A percentile compares a stretch with the other conserved stretches of the same genome.
These are phyloP conservation scores for Notarius lentiginosus DNA, from an alignment of 2,113 vertebrate species.

Conservation along the genomic window DNA sequence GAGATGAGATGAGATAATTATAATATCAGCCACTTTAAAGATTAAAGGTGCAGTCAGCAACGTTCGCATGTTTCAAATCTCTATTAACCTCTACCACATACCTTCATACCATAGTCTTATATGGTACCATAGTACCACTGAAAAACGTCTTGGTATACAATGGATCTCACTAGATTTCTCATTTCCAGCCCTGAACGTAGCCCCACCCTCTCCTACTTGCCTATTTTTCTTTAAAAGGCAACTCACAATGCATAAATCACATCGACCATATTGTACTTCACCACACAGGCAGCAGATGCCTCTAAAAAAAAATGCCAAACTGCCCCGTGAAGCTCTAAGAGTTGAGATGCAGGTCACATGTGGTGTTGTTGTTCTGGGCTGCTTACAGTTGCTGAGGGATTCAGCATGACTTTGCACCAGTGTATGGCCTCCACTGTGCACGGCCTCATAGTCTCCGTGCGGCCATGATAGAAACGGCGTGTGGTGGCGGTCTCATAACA, in stretches of 20 bases:
- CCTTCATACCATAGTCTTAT: neutral
- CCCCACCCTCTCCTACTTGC: neutral
- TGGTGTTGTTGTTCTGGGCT: neutral
- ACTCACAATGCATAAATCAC: neutral
- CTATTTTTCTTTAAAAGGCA: neutral
- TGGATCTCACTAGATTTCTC: neutral
- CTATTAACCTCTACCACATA: neutral
- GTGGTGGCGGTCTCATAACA: constrained; percentile 96
- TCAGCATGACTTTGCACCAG: constrained; percentile 88
- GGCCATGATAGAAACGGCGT: constrained; percentile 88
- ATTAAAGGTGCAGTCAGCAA: neutral
- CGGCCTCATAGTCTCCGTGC: constrained; percentile 89
- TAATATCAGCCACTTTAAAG: neutral
- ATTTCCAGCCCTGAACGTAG: neutral
- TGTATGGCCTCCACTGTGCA: constrained; percentile 84
- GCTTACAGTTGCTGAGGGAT: constrained; percentile 65
- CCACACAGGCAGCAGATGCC: neutral
- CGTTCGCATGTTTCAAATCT: neutral
- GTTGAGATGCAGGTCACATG: neutral
- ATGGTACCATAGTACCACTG: neutral
- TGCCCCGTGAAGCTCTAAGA: neutral
- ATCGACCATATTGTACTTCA: neutral
- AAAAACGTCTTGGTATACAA: neutral
- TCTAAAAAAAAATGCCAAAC: neutral
- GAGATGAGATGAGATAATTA: too few relatives aligned